Base-by-base conservation (phyloP, 2,888 invertebrate species). In the Amiota minor region DNA sequence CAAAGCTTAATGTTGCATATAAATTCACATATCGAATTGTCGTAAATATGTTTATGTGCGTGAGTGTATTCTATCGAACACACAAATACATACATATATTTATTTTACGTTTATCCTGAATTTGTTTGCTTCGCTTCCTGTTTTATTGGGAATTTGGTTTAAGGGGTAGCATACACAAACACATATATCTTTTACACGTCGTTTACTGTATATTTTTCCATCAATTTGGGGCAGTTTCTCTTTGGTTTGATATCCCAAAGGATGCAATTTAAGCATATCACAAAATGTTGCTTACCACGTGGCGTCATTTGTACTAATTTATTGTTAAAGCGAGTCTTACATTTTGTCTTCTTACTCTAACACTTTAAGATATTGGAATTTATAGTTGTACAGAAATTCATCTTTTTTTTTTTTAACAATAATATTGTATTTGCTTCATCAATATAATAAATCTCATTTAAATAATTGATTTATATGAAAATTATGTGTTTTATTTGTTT, bases 1-100 rank as follows among this genome's bases (percentile, higher is more conserved):
- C 59, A 59, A 20, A 20, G 59, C 18, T 20, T 59, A 20, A 59
- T 20, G 59, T 18, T 9, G 11, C 77, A 79, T 81, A 84, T 84
- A 83, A 84, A 83, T 84, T 83, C 79, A 78, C 78, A 83, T 83
- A 83, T 84, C 85, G 83, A 77, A 67, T 78, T 73, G 73, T 81
- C 79, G 77, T 79, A 81, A 80, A 83, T 81, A 79, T 83, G 76
- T 77, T 73, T 76, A 76, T 80, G 59, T 59, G 20, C 4, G 18
- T 18, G 20, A 35, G 83, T 83, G 83, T 81, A 9, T 18, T 20
- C 59, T 20, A 50, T 50, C 2, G 53, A 16, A 59, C 4, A 59
- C 6, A 59, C 56, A 56, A 8, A 35, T 8, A 35, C 59, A 0
- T 11, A 20, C 9, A 10, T 11, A 59, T 18, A 59, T 59, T 18